Evolutionary conservation across 2,797 vertebrate genomes (phyloP).

Genomic region (Acipenser ruthenus): DNA sequence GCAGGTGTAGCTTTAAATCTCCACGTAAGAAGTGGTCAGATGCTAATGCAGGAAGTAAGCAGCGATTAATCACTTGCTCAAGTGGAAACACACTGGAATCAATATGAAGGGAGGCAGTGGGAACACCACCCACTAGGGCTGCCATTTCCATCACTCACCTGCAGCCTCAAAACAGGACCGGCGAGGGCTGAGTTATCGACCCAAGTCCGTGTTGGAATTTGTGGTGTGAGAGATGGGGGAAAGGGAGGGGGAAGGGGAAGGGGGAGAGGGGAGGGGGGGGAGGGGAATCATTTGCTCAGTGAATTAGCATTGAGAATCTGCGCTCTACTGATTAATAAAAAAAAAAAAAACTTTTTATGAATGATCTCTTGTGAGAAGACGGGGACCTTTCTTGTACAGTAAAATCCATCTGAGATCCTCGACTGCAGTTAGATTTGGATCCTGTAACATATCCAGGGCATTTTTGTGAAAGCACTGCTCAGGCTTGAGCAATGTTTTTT

Average conservation of each 20-base stretch:
- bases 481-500: background rate
- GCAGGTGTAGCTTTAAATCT: background rate
- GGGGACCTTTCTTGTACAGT: no score
- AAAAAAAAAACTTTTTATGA: no score
- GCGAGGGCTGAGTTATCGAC: background rate
- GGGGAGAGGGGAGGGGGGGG: background rate
- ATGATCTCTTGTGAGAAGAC: no score
- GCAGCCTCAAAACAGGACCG: background rate
- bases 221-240: background rate
- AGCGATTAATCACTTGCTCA: constrained; percentile 4
- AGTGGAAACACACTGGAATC: background rate
- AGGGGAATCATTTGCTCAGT: background rate
- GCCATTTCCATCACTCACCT: constrained; percentile 5
- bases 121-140: background rate
- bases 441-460: background rate
- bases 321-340: background rate
- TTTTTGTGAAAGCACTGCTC: background rate
- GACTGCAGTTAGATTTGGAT: background rate
- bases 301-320: background rate
- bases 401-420: background rate
- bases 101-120: background rate
- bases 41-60: constrained; percentile 5
- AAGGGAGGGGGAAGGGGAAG: background rate
- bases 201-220: background rate
- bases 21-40: background rate